Conservation (phyloP, 2,797 vertebrate genomes). For the Scolopax bukidnonensis region DNA sequence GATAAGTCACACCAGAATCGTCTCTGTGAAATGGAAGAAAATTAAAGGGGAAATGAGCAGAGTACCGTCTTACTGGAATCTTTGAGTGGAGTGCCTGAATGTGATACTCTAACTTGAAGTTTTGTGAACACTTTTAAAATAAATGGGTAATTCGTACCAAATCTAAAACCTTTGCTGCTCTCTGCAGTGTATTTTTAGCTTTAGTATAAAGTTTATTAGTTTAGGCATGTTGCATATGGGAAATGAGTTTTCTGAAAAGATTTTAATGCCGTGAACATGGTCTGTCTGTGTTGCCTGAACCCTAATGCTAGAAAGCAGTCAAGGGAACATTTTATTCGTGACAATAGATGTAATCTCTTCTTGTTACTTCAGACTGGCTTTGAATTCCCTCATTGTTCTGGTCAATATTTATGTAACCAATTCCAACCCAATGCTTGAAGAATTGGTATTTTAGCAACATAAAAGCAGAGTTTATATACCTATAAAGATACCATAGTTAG, state of each 20-base stretch:
- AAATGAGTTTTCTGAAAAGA: not conserved
- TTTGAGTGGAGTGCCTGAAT: not conserved
- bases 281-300: not conserved
- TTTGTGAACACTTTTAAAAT: not conserved
- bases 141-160: not conserved
- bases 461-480: not conserved
- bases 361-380: not conserved
- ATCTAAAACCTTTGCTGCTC: not conserved
- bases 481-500: not conserved
- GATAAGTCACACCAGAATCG: not conserved
- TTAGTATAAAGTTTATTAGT: not conserved
- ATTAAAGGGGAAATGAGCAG: not conserved
- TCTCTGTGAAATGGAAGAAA: not conserved
- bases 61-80: not conserved
- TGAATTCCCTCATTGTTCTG: not conserved
- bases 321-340: not conserved
- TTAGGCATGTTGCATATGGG: not conserved
- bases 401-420: not conserved
- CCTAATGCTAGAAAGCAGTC: not conserved
- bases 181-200: not conserved
- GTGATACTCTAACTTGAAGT: not conserved
- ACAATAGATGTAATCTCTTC: not conserved
- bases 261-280: not conserved
- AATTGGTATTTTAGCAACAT: not conserved
- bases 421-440: not conserved